Evolutionary conservation across 2,888 invertebrate genomes (phyloP).

Genomic region (Cheilosia urbana): DNA sequence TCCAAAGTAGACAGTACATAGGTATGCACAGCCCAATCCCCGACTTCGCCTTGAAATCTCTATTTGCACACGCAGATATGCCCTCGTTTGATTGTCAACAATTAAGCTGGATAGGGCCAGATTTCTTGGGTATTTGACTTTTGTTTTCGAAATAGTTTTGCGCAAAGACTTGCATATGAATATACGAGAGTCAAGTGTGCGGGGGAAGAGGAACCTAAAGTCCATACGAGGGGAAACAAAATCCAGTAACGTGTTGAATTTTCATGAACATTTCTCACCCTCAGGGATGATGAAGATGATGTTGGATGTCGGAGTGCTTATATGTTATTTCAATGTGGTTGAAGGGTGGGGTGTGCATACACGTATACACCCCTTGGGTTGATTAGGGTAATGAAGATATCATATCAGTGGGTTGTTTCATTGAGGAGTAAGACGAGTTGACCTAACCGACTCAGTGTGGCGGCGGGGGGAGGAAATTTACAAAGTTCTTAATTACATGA

Average conservation of each 20-base stretch:
- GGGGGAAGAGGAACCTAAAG: neutral
- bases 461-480: neutral
- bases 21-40: neutral
- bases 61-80: neutral
- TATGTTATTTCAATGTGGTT: neutral
- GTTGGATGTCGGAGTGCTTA: neutral
- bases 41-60: constrained; percentile 18
- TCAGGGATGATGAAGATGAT: neutral
- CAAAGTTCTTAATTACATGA: constrained; percentile 24
- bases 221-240: neutral
- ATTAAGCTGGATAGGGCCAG: constrained; percentile 3
- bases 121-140: constrained; percentile 15
- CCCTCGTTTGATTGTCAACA: constrained; percentile 12
- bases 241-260: constrained; percentile 2
- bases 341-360: neutral
- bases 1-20: neutral
- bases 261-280: neutral
- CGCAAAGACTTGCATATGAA: neutral
- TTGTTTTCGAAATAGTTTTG: constrained; percentile 14
- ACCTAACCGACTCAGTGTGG: neutral
- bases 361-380: neutral
- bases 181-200: neutral
- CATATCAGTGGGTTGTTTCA: neutral
- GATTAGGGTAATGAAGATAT: constrained; percentile 27
- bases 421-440: constrained; percentile 6